Percentiles rank a stretch among this genome's conserved stretches.
phyloP scores from a whole-genome alignment of 2,113 vertebrate genomes.

The Upupa epops region DNA sequence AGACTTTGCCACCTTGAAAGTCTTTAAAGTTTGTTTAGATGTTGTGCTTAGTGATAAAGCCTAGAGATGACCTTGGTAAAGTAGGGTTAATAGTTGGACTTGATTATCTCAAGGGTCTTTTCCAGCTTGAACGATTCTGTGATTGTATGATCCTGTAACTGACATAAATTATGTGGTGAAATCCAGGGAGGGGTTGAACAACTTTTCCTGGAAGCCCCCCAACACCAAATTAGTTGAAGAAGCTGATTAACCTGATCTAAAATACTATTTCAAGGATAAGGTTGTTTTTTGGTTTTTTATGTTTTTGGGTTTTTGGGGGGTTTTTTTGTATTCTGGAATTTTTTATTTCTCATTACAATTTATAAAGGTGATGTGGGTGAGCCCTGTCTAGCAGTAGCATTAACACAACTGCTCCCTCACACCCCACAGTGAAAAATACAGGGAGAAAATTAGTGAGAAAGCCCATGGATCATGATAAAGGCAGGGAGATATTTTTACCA shows the following conservation, averaged over 20 bases:
- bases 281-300: too few relatives aligned
- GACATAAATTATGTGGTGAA: neutral
- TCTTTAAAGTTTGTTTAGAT: too few relatives aligned
- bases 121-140: too few relatives aligned
- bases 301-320: too few relatives aligned
- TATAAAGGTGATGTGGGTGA: neutral
- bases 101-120: too few relatives aligned
- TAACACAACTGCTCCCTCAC: neutral
- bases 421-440: accelerated
- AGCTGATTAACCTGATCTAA: neutral
- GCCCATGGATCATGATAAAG: neutral
- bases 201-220: neutral
- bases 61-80: too few relatives aligned
- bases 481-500: neutral
- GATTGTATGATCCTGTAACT: too few relatives aligned
- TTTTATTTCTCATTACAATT: neutral
- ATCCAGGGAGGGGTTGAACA: neutral
- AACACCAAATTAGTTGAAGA: neutral
- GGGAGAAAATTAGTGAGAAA: neutral
- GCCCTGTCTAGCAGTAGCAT: neutral
- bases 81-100: too few relatives aligned
- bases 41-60: too few relatives aligned
- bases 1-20: too few relatives aligned
- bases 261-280: neutral
- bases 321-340: neutral